Conservation (phyloP, 92 coral and sea anemone species). For the Epizoanthus fatuus region DNA sequence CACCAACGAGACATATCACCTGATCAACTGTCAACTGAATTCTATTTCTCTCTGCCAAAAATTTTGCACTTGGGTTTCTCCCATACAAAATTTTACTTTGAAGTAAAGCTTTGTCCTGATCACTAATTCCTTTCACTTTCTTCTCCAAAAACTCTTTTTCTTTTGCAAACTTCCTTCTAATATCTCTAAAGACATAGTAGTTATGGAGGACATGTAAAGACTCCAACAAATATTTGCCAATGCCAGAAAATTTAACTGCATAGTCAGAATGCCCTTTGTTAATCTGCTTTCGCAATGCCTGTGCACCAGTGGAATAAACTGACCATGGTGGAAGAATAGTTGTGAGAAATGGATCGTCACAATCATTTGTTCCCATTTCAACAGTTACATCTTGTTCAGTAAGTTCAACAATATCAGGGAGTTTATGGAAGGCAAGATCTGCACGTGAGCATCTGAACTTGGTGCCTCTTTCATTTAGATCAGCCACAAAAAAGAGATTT, state of each 20-base stretch:
- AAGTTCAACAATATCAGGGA: constrained; percentile 20
- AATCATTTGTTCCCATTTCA: constrained; percentile 19
- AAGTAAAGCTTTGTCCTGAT: constrained; percentile 17
- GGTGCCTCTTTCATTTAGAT: constrained; percentile 26
- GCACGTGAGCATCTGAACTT: constrained; percentile 41
- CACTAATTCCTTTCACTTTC: constrained; percentile 26
- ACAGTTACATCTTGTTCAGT: constrained; percentile 22
- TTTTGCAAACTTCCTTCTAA: constrained; percentile 12
- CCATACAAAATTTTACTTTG: constrained; percentile 2
- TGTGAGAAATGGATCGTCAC: constrained; percentile 31
- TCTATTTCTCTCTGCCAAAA: constrained; percentile 36
- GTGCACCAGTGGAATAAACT: constrained; percentile 23
- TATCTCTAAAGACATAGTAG: constrained; percentile 44
- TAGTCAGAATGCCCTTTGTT: constrained; percentile 4
- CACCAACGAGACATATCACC: constrained; percentile 43
- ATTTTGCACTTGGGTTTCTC: constrained; percentile 6
- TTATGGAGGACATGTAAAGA: constrained; percentile 16
- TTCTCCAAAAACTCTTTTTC: constrained; percentile 35
- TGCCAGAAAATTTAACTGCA: constrained; percentile 21
- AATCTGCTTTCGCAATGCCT: constrained; percentile 9
- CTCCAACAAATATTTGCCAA: constrained; percentile 31
- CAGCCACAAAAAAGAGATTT: constrained; percentile 10
- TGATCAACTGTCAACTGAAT: constrained; percentile 50
- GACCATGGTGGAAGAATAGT: constrained; percentile 45
- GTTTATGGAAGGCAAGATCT: constrained; percentile 21